These are phyloP conservation scores for Lycia hirtaria DNA, from an alignment of 2,888 invertebrate species.

Conservation along the genomic window DNA sequence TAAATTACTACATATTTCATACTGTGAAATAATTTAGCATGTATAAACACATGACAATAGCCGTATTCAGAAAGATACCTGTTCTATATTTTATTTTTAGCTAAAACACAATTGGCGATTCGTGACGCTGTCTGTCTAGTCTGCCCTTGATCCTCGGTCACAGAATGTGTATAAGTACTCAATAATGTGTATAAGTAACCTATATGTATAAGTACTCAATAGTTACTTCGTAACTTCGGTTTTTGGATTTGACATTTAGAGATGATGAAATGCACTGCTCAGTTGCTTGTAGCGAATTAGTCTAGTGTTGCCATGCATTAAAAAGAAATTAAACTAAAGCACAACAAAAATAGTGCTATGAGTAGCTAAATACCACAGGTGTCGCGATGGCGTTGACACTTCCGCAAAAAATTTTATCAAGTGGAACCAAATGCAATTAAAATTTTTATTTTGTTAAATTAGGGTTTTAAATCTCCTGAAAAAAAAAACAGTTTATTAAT, in stretches of 20 bases:
- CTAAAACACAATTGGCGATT: constrained; percentile 7
- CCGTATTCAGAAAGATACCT: too few species aligned
- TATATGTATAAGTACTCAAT: background rate
- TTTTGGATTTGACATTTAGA: constrained; percentile 22
- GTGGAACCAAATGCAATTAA: too few species aligned
- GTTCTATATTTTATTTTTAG: background rate
- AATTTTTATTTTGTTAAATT: too few species aligned
- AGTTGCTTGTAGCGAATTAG: constrained; percentile 32
- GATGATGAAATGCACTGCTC: constrained; percentile 37
- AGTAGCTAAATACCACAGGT: constrained; percentile 6
- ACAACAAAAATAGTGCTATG: too few species aligned
- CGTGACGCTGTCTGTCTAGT: constrained; percentile 28
- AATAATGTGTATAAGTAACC: too few species aligned
- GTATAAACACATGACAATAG: background rate
- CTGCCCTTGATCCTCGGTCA: constrained; percentile 24
- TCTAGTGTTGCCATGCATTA: constrained; percentile 34
- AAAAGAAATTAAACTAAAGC: constrained; percentile 14
- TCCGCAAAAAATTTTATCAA: background rate
- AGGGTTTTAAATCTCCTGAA: too few species aligned
- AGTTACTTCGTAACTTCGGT: constrained; percentile 3
- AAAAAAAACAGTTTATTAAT: too few species aligned
- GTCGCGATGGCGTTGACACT: background rate
- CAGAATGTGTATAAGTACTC: background rate
- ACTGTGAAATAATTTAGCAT: too few species aligned
- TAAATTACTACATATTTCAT: too few species aligned